Evolutionary conservation across 2,113 vertebrate genomes (phyloP).

Genomic region (Spilogale gracilis): DNA sequence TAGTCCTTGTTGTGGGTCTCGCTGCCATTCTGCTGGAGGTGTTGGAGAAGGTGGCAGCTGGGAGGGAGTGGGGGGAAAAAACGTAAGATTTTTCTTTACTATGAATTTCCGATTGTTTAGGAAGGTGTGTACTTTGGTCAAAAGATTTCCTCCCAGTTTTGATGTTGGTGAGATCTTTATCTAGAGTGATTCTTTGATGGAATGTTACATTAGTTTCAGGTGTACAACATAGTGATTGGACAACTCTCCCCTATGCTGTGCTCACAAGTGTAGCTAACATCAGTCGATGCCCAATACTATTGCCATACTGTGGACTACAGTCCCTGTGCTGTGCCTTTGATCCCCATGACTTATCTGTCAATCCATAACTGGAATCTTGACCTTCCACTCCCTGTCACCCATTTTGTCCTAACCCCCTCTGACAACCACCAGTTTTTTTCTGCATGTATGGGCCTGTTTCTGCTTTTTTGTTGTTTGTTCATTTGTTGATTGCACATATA

Average conservation of each 20-base stretch:
- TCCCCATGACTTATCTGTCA: background rate
- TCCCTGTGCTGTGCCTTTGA: background rate
- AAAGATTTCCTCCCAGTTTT: background rate
- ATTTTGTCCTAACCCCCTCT: background rate
- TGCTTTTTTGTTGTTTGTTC: too few relatives aligned
- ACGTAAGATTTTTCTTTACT: background rate
- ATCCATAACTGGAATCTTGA: background rate
- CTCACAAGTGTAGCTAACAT: too few relatives aligned
- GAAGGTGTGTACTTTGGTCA: background rate
- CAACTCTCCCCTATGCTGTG: background rate
- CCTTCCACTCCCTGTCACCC: background rate
- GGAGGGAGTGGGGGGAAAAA: background rate
- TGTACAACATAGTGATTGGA: background rate
- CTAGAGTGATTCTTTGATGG: background rate
- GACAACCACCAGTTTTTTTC: background rate
- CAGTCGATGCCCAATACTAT: background rate
- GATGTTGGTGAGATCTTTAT: background rate
- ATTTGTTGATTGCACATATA: too few relatives aligned
- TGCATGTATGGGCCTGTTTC: background rate
- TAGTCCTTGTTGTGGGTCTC: background rate
- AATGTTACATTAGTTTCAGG: background rate
- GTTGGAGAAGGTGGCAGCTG: background rate
- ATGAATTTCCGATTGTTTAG: background rate
- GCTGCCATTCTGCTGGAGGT: background rate
- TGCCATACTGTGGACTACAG: accelerated